Evolutionary conservation across 2,113 vertebrate species (phyloP).

Genomic region (Plecotus auritus): DNA sequence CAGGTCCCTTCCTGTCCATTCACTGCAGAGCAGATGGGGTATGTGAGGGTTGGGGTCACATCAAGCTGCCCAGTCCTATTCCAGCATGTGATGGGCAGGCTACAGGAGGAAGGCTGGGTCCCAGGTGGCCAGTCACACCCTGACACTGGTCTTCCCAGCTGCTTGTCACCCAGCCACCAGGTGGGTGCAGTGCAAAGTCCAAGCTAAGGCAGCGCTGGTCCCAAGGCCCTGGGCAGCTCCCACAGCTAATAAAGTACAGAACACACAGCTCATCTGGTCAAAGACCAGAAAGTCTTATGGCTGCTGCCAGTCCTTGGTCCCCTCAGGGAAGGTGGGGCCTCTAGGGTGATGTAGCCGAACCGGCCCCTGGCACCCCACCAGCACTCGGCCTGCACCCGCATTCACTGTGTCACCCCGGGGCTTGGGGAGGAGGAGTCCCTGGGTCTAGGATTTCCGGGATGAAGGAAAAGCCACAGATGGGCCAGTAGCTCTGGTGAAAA

Average conservation of each 20-base stretch:
- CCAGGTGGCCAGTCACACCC: conserved; percentile 76
- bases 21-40: neutral
- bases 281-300: neutral
- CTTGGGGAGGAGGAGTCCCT: neutral
- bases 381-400: fast-evolving
- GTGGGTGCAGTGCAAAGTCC: neutral
- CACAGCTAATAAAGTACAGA: neutral
- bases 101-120: neutral
- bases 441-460: neutral
- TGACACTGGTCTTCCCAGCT: conserved; percentile 76
- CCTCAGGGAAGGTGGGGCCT: neutral
- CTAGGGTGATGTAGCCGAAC: neutral
- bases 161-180: conserved; percentile 51
- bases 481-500: neutral
- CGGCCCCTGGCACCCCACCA: neutral
- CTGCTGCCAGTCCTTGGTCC: neutral
- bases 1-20: no score
- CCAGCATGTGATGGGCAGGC: conserved; percentile 53
- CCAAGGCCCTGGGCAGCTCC: fast-evolving
- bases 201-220: neutral
- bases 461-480: neutral
- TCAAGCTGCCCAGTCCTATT: neutral
- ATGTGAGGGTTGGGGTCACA: neutral
- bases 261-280: no score
- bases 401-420: neutral